Evolutionary conservation across 2,113 vertebrate species (phyloP), one percentile per base, ranked within the genome.

Genomic region (Myocastor coypus): DNA sequence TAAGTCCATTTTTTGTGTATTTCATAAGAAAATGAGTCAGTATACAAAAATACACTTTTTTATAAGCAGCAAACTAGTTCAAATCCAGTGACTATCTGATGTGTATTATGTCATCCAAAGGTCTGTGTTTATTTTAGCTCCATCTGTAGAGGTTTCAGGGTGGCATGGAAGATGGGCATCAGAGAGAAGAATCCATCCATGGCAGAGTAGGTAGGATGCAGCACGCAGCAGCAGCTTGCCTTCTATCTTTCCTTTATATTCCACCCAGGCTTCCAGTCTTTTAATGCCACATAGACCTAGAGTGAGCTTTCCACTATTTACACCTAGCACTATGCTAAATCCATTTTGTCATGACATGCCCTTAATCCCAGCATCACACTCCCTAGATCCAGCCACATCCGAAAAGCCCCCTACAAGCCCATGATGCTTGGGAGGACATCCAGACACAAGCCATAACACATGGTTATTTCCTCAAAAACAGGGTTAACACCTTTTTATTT

Each of bases 1-100:
- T 90, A 57, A 57, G 69, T 92, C 30, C 87, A 20, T 91, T 82
- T 87, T 87, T 78, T 91, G 40, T 89, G 30, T 61, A 83, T 50
- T 95, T 88, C 24, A 68, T 37, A 66, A 73, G 71, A 89, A 87
- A 87, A 83, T 80, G 26, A 86, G 52, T 37, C n/a, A 77, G 22
- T 86, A 66, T 85, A 52, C 19, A 82, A 95, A 90, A 66, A 89
- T 71, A 64, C 90, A 52, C 6, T 83, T 93, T 91, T 42, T 87
- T 77, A n/a, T 90, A 63, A 87, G 37, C 46, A 84, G n/a, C 75
- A 61, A 92, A 83, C 26, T 64, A 64, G 24, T 57, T 73, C 75
- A 73, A 61, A 92, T 46, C 37, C 55, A 19, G 20, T 89, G 73
- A 81, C n/a, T 88, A 64, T 34, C 52, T 34, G 84, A 30, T 83